These are phyloP conservation scores for Bergia sp. DNA, from an alignment of 92 coral and sea anemone species.

Conservation along the genomic window DNA sequence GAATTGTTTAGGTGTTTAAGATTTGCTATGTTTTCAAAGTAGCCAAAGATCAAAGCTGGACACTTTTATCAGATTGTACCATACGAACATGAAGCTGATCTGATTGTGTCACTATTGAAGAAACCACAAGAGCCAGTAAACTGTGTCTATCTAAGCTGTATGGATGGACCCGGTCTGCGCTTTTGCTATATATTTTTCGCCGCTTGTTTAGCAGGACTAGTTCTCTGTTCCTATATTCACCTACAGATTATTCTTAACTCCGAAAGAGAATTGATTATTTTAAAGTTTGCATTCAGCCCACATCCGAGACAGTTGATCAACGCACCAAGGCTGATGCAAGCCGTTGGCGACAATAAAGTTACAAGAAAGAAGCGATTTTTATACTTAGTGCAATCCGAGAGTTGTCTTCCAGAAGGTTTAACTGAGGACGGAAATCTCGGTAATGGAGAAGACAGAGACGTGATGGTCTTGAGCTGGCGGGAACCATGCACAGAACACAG, in stretches of 20 bases:
- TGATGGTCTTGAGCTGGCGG: constrained; percentile 84
- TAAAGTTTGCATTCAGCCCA: constrained; percentile 4
- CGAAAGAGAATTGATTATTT: constrained; percentile 12
- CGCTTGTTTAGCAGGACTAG: constrained; percentile 7
- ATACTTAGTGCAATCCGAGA: constrained; percentile 83
- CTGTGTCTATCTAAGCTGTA: background rate
- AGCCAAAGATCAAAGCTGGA: constrained; percentile 3
- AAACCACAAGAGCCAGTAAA: background rate
- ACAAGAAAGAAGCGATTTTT: constrained; percentile 44
- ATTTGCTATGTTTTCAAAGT: background rate
- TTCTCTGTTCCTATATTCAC: constrained; percentile 24
- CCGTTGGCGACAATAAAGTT: background rate
- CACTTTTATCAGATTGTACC: background rate
- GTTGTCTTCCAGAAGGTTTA: constrained; percentile 73
- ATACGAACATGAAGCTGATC: background rate
- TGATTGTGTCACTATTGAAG: background rate
- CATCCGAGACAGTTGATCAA: background rate
- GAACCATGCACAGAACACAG: constrained; percentile 53
- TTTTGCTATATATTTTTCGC: constrained; percentile 18
- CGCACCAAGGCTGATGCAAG: background rate
- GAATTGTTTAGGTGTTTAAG: background rate
- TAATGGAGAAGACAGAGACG: constrained; percentile 57
- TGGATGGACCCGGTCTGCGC: background rate
- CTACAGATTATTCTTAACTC: constrained; percentile 21
- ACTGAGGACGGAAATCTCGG: constrained; percentile 58